Base-by-base conservation (phyloP, 2,797 vertebrate genomes). In the Chiroxiphia lanceolata region DNA sequence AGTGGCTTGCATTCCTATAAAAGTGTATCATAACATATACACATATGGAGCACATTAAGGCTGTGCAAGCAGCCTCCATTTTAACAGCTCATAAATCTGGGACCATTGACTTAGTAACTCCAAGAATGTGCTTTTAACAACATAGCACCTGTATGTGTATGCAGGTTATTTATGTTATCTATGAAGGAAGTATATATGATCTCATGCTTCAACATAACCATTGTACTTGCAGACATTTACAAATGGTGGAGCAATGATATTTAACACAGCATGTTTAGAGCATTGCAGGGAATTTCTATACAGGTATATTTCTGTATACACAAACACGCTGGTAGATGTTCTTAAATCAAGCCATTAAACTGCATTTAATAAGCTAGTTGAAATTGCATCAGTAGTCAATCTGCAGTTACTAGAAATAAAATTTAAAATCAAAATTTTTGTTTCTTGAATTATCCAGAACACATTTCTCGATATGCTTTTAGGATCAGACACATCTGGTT, bases 181-280 rank as follows among this genome's bases (percentile, higher is more conserved):
- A 0, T 11, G 25, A 8, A 74, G 15, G 25, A 42, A 65, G 7
- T 6, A 42, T 4, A 2, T 1, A n/a, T 10, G 42, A 76, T 13
- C 40, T 51, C 63, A 31, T 21, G 33, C 8, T 60, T 9, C 64
- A 65, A 2, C 15, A 75, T 2, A 82, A n/a, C 10, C n/a, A 23
- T 0, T 29, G 40, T 11, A 51, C 5, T 59, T 23, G 1, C 5
- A 80, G 47, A 6, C 18, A 59, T 74, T 74, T 47, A 15, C 14
- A 48, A 59, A 33, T 3, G 15, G 21, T n/a, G 15, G 68, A 78
- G 4, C 6, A 40, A 13, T 4, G 25, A 10, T 40, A 38, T 31
- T 86, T 86, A 54, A 51, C 5, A 42, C 2, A n/a, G 10, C 42
- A 5, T 10, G 15, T 81, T 47, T 23, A 40, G 44, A 67, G n/a